Base-by-base conservation (phyloP, 1,140 invertebrate genomes). In the Lepidotrigona ventralis region DNA sequence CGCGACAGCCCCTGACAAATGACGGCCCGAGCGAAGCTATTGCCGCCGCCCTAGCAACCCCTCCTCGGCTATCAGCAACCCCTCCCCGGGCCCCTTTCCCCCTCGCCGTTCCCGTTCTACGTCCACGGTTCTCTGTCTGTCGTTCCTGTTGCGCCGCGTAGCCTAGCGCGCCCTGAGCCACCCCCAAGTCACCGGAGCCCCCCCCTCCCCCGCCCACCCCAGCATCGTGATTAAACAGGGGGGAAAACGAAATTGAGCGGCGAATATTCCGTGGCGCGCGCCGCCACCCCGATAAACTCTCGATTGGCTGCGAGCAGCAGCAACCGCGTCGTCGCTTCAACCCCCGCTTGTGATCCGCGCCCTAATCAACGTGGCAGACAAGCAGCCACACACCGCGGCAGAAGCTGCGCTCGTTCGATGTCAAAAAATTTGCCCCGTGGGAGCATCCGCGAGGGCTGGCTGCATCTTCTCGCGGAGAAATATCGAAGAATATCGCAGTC, bases 1-100 rank as follows among this genome's bases (percentile, higher is more conserved):
- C 91, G 92, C 93, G 93, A 94, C 93, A 94, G 93, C 92, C 92
- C 91, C 93, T 93, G 93, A 94, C 93, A 93, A 94, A 94, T 94
- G 93, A 94, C 92, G 93, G 91, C 92, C 93, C 90, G 92, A 92
- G 91, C 92, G 90, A 87, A 87, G 85, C 88, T 85, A 87, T 89
- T 87, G 85, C 90, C 86, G 81, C 89, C 88, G 88, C 88, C 86
- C 89, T 84, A 85, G 77, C 89, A 83, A 82, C 83, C 83, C 81
- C 87, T 86, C 83, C 82, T 86, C 86, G 54, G 39, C 88, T 68
- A 68, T 78, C 76, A 60, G 14, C 68, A 76, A 75, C 68, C 84
- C 80, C 79, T 84, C 78, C 81, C 19, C 8, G 4, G 2, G 0
- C 29, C 26, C 46, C 29, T 1, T 15, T 3, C 17, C 19, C 54